Base-by-base conservation (phyloP, 2,888 invertebrate species). In the Lymantria monacha region DNA sequence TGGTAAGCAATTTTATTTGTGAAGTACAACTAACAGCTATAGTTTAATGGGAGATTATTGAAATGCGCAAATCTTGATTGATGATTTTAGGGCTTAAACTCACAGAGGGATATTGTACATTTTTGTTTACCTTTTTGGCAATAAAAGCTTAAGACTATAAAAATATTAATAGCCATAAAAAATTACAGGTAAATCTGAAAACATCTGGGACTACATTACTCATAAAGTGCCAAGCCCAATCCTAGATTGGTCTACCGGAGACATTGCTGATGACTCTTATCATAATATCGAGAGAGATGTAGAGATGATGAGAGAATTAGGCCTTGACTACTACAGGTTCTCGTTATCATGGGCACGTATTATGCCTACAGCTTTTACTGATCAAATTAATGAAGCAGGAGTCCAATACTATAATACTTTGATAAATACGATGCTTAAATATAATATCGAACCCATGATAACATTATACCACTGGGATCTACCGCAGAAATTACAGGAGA, bases 301-400 rank as follows among this genome's bases (percentile, higher is more conserved):
- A 0, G 76, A 85, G 51, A 80, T 92, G 69, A 63, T 92, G 53
- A 74, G 82, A 37, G 79, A 90, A 56, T 64, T 92, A 3, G 90
- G 89, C 0, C 68, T 90, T 0, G 81, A 93, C 53, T 87, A 81
- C 59, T 93, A 93, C 69, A 81, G 93, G 37, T 93, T 93, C 64
- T 93, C 93, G 0, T 71, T 93, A 11, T 90, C 94, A 0, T 95
- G 95, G 95, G 61, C 93, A 0, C 80, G 95, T 30, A 83, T 95
- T 15, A 71, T 95, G 45, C 94, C 95, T 0, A 91, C 87, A 22
- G 93, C 93, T 40, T 89, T 90, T 48, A 70, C 86, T 0, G 83
- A 92, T 48, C 65, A 82, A n/a, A 76, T 94, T 10, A 95, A 94
- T 69, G 74, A 89, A 63, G 87, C 86, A 1, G 83, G 79, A 14